phyloP scores from a whole-genome alignment of 1,140 invertebrate genomes.

The Megalonaias nervosa region DNA sequence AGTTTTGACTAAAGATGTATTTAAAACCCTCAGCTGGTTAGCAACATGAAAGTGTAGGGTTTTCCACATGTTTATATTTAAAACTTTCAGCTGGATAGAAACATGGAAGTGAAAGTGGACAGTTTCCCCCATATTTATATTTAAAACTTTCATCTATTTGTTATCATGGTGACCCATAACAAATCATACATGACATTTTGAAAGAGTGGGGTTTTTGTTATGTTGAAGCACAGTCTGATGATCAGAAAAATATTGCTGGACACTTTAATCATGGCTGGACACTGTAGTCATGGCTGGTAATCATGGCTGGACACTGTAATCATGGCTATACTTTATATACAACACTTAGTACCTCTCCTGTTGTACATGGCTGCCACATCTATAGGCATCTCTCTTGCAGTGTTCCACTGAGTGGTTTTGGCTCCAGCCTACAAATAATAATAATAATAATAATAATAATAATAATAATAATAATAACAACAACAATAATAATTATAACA shows the following conservation, averaged over 20 bases:
- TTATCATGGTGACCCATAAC: no score
- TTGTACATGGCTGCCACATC: constrained; percentile 58
- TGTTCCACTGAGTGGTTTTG: constrained; percentile 44
- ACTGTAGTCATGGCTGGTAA: no score
- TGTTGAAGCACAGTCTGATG: not conserved
- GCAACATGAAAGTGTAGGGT: no score
- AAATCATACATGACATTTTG: no score
- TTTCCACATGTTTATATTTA: no score
- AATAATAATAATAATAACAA: not conserved
- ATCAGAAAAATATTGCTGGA: not conserved
- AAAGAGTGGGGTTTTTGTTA: no score
- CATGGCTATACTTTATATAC: not conserved
- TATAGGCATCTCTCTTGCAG: constrained; percentile 44
- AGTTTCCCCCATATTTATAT: not conserved
- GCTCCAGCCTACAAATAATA: constrained; percentile 28
- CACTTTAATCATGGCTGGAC: not conserved
- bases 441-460: not conserved
- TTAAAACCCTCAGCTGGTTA: no score
- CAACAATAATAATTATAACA: not conserved
- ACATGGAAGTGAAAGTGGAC: not conserved
- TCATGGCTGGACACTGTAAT: not conserved
- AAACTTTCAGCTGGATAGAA: not conserved
- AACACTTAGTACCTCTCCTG: constrained; percentile 45
- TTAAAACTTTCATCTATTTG: constrained; percentile 1
- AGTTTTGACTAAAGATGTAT: no score